Evolutionary conservation across 2,888 invertebrate genomes (phyloP).

Genomic region (Caenorhabditis virilis): DNA sequence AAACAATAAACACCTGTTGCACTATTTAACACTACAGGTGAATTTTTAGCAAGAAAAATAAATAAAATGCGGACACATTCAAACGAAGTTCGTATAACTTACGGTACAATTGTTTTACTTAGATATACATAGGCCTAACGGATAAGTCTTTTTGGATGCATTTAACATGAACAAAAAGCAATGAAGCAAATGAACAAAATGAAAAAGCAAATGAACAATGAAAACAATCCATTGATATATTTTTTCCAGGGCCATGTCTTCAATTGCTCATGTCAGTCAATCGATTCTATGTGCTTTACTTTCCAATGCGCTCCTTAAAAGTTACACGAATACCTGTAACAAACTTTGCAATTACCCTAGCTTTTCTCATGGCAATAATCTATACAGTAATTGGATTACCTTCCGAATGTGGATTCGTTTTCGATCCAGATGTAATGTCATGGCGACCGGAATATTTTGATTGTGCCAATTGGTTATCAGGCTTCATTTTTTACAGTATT

Average conservation of each 20-base stretch:
- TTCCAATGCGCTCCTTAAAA: conserved; percentile 6
- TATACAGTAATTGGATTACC: conserved; percentile 31
- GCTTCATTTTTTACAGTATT: conserved; percentile 30
- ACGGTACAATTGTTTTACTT: too few relatives aligned
- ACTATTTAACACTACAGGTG: too few relatives aligned
- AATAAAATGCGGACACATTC: too few relatives aligned
- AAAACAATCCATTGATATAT: background rate
- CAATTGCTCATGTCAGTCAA: conserved; percentile 36
- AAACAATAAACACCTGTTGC: too few relatives aligned
- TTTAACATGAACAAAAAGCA: too few relatives aligned
- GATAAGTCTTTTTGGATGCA: too few relatives aligned
- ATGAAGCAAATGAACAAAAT: too few relatives aligned
- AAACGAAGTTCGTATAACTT: too few relatives aligned
- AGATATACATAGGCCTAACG: too few relatives aligned
- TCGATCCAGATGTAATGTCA: conserved; percentile 25
- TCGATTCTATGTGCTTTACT: conserved; percentile 32
- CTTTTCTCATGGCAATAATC: conserved; percentile 16
- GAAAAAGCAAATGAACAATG: too few relatives aligned
- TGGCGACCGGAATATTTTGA: conserved; percentile 28
- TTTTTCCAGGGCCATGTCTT: conserved; percentile 21
- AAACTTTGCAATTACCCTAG: conserved; percentile 15
- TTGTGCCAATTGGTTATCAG: conserved; percentile 25
- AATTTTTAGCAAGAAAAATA: too few relatives aligned
- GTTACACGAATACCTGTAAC: conserved; percentile 5
- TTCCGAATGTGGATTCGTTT: conserved; percentile 30